These are phyloP conservation scores for Camponotus fellah DNA, from an alignment of 2,888 invertebrate genomes.

Conservation along the genomic window DNA sequence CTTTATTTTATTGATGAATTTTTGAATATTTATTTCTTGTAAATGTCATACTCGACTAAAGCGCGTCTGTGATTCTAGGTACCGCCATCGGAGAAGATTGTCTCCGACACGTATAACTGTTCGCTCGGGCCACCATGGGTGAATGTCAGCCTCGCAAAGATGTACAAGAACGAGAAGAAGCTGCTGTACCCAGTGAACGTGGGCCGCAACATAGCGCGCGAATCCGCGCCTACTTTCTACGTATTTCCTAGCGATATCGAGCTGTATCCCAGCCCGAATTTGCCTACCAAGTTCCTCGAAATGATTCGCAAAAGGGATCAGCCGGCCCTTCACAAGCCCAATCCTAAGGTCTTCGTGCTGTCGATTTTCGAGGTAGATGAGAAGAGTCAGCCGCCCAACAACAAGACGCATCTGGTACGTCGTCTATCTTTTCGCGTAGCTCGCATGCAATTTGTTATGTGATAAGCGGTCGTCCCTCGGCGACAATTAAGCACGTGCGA, in stretches of 20 bases:
- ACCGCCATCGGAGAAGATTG: slow-evolving; percentile 89
- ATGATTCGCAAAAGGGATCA: slow-evolving; percentile 93
- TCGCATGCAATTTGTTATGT: background rate
- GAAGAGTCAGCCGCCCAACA: slow-evolving; percentile 84
- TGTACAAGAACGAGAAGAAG: slow-evolving; percentile 93
- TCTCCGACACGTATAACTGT: slow-evolving; percentile 91
- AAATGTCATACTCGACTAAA: background rate
- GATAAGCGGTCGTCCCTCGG: background rate
- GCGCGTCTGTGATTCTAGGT: slow-evolving; percentile 86
- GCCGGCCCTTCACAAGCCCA: slow-evolving; percentile 88
- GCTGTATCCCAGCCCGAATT: slow-evolving; percentile 94
- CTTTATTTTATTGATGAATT: background rate
- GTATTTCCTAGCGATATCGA: slow-evolving; percentile 96
- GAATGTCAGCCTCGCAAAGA: slow-evolving; percentile 88
- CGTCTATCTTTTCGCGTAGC: background rate
- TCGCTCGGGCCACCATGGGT: slow-evolving; percentile 90
- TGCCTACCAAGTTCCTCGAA: slow-evolving; percentile 93
- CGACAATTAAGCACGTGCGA: slow-evolving; percentile 60
- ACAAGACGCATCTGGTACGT: slow-evolving; percentile 85
- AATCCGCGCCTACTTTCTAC: slow-evolving; percentile 93
- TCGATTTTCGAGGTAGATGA: slow-evolving; percentile 96
- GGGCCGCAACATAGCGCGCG: slow-evolving; percentile 95
- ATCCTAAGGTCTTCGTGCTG: slow-evolving; percentile 93
- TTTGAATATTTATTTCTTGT: background rate
- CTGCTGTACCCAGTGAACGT: slow-evolving; percentile 96